phyloP scores from a whole-genome alignment of 1,140 invertebrate species.

The Agrilus planipennis region DNA sequence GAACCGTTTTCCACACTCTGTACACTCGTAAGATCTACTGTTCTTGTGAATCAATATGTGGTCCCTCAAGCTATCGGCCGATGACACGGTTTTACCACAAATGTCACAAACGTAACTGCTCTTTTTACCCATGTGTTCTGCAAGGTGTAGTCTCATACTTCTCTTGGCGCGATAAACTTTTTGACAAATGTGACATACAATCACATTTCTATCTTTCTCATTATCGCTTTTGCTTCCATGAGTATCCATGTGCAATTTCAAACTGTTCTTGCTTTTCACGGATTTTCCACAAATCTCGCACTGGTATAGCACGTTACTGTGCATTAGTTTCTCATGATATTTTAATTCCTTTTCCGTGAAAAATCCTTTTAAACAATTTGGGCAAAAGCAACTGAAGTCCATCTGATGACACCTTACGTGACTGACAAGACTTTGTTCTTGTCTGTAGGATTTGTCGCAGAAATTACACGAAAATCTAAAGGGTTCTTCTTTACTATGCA shows the following conservation, averaged over 20 bases:
- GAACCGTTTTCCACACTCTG: constrained; percentile 3
- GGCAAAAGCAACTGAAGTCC: too few species aligned
- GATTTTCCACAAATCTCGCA: constrained; percentile 39
- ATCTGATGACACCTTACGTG: too few species aligned
- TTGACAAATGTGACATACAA: constrained; percentile 16
- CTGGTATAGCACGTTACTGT: too few species aligned
- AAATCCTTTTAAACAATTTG: too few species aligned
- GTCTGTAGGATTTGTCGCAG: too few species aligned
- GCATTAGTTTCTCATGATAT: too few species aligned
- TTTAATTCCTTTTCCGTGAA: too few species aligned
- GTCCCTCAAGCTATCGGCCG: not conserved
- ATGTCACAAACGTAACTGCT: not conserved
- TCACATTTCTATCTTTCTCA: too few species aligned
- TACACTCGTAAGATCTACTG: constrained; percentile 2
- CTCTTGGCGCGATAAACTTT: not conserved
- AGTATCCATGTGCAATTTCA: constrained; percentile 43
- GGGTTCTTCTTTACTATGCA: too few species aligned
- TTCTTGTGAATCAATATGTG: constrained; percentile 1
- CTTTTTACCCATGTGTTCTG: constrained; percentile 46
- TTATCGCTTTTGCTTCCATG: too few species aligned
- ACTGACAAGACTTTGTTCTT: too few species aligned
- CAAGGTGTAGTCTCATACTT: constrained; percentile 39
- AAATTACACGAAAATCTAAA: too few species aligned
- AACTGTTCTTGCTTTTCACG: constrained; percentile 39
- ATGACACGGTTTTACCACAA: not conserved